A percentile compares a stretch with the other conserved stretches of the same genome.
Conservation (phyloP, 2,888 invertebrate genomes). For the Hermodice carunculata region DNA sequence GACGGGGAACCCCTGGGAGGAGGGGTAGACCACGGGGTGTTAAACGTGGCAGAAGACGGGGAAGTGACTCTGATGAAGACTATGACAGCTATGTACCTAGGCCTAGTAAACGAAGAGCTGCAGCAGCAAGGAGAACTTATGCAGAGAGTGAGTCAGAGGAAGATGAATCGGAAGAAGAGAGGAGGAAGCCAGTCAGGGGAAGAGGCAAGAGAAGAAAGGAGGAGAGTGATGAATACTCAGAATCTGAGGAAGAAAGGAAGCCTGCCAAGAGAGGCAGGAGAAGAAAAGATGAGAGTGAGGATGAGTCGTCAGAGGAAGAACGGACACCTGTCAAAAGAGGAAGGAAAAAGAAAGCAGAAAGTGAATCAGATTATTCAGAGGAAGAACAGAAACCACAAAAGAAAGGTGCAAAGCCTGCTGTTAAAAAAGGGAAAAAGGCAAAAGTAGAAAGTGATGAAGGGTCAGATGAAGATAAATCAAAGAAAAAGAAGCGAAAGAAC, state of each 20-base stretch:
- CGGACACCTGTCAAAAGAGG: not conserved
- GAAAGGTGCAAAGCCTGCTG: slow-evolving; percentile 22
- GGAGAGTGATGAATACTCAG: too few species aligned
- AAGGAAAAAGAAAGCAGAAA: slow-evolving; percentile 19
- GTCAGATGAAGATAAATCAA: slow-evolving; percentile 32
- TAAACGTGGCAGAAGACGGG: slow-evolving; percentile 10
- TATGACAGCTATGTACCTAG: slow-evolving; percentile 54
- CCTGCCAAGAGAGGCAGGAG: too few species aligned
- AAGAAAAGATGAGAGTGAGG: slow-evolving; percentile 21
- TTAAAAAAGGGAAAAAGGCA: not conserved
- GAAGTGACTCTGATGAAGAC: slow-evolving; percentile 48
- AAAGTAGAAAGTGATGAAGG: slow-evolving; percentile 10
- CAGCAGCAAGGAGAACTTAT: slow-evolving; percentile 35
- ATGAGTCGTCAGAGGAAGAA: not conserved
- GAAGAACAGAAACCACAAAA: too few species aligned
- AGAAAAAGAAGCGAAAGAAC: slow-evolving; percentile 33
- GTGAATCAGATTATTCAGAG: slow-evolving; percentile 1
- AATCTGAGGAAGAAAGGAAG: too few species aligned
- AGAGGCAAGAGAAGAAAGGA: not conserved
- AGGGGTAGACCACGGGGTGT: slow-evolving; percentile 12
- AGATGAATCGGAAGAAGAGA: slow-evolving; percentile 18
- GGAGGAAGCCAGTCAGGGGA: not conserved
- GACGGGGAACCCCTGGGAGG: slow-evolving; percentile 1
- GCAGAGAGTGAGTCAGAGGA: slow-evolving; percentile 29
- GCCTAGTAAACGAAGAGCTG: slow-evolving; percentile 50